Base-by-base conservation (phyloP, 2,797 vertebrate genomes). In the Hozukius guyotensis region DNA sequence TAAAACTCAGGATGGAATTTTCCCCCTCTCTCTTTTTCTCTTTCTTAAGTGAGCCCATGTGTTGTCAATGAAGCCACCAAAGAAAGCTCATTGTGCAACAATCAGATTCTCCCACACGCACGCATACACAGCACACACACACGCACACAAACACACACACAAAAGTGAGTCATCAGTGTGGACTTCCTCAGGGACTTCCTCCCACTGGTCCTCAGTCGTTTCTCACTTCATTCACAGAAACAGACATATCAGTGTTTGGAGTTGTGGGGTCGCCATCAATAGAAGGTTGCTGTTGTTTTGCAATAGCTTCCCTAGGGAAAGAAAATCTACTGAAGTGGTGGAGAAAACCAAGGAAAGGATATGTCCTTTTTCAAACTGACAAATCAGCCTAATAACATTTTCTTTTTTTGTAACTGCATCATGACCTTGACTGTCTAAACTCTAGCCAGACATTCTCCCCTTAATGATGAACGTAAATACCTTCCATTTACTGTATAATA, bases 61-160 rank as follows among this genome's bases (percentile, higher is more conserved):
- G 96, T 95, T 96, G 93, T 95, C 94, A 96, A 95, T 91, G 89
- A 95, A 96, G 94, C 94, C 93, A 92, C 94, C 87, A 89, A 90
- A 93, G 92, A 94, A 93, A 93, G 87, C 85, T 91, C 92, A 92
- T 90, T 94, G 92, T 93, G 84, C 84, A 91, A 92, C 94, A 92
- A 89, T 91, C 75, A 90, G 71, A 88, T 85, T 89, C 69, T 78
- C 84, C 64, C 85, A 88, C 81, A 84, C 89, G 88, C 83, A 92
- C 89, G 86, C 92, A 32, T 22, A 24, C 20, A 76, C 53, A 70
- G 34, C 32, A 92, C 91, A 88, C 92, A 42, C 32, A 70, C 27
- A 75, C 49, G 57, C 22, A 70, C 64, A 61, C 55, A 67, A 38
- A 55, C 93, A 85, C 83, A 90, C 72, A 85, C 84, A 91, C 75